Evolutionary conservation across 2,113 vertebrate species (phyloP).

Genomic region (Syngnathus floridae): DNA sequence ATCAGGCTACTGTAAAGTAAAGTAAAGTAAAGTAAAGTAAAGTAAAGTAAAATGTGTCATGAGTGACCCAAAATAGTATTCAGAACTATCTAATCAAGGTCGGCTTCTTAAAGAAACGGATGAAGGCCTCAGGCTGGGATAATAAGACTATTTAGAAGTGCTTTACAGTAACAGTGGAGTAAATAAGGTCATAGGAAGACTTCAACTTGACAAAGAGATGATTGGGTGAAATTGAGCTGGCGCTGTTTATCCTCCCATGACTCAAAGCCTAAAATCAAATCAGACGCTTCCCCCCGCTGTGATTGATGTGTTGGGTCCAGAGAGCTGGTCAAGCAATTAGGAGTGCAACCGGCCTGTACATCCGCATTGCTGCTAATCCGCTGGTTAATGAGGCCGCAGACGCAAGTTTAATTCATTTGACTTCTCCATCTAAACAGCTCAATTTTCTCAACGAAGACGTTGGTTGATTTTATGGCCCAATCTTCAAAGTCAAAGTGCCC

Average conservation of each 20-base stretch:
- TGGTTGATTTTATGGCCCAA: not conserved
- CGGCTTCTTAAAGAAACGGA: slow-evolving; percentile 37
- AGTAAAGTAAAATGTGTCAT: slow-evolving; percentile 13
- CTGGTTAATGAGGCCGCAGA: slow-evolving; percentile 9
- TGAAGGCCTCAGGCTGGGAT: slow-evolving; percentile 1
- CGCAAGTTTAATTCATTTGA: not conserved
- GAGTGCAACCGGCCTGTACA: slow-evolving; percentile 11
- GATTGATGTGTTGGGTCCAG: slow-evolving; percentile 20
- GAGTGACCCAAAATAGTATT: slow-evolving; percentile 22
- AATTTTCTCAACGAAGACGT: not conserved
- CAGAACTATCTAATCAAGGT: slow-evolving; percentile 25
- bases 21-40: too few relatives aligned
- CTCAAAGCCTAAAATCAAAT: slow-evolving; percentile 23
- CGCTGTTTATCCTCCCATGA: slow-evolving; percentile 14
- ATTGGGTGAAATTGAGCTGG: slow-evolving; percentile 4
- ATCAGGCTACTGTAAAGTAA: slow-evolving; percentile 1
- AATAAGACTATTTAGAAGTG: not conserved
- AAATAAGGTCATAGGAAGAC: not conserved
- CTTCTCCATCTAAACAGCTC: not conserved
- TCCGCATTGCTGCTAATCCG: slow-evolving; percentile 25
- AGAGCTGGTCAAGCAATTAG: slow-evolving; percentile 16
- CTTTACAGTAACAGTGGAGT: not conserved
- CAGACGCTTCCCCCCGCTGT: slow-evolving; percentile 10
- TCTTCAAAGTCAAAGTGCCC: slow-evolving; percentile 9
- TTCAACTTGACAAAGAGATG: not conserved